Base-by-base conservation (phyloP, 2,888 invertebrate species). In the Volucella zonaria region DNA sequence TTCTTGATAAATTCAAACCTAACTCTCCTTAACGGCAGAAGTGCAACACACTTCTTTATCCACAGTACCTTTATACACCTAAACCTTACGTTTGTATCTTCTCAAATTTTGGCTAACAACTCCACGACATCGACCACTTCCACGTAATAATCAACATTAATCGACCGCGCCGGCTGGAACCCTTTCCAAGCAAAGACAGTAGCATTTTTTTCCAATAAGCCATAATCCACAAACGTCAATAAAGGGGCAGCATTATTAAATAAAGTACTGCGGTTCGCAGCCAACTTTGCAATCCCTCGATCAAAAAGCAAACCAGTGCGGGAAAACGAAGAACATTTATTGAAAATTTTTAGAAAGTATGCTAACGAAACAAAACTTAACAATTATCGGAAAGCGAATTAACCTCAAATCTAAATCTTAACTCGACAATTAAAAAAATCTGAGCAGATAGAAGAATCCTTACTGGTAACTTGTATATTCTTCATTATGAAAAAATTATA, bases 51-150 rank as follows among this genome's bases (percentile, higher is more conserved):
- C 31, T 31, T 31, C 1, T 31, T 6, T 31, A 31, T 6, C 6
- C 31, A 6, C 6, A 31, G 31, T 23, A 31, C 31, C 0, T 6
- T 31, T 31, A 31, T 6, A 31, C 31, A 31, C 31, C 6, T 61
- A 23, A 61, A 59, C 23, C 11, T 75, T 3, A 47, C 14, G 2
- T 15, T 75, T 0, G 3, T 15, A 11, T 75, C 66, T 14, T 10
- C 56, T 12, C 42, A 23, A 43, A 1, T 75, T 38, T 31, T 40
- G 3, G 58, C 73, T n/a, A 66, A 18, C n/a, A 15, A 4, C 18
- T 31, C 11, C 47, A 70, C 18, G 58, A 43, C 0, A 70, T 56
- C 18, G 70, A 51, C 8, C 18, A 51, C 51, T 51, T 51, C 51
- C 51, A 4, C 1, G 0, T 51, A 51, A 51, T 47, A n/a, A 6